A percentile compares a stretch with the other conserved stretches of the same genome.
These are phyloP conservation scores for Athripsodes cinereus DNA, from an alignment of 2,888 invertebrate species.

Conservation along the genomic window DNA sequence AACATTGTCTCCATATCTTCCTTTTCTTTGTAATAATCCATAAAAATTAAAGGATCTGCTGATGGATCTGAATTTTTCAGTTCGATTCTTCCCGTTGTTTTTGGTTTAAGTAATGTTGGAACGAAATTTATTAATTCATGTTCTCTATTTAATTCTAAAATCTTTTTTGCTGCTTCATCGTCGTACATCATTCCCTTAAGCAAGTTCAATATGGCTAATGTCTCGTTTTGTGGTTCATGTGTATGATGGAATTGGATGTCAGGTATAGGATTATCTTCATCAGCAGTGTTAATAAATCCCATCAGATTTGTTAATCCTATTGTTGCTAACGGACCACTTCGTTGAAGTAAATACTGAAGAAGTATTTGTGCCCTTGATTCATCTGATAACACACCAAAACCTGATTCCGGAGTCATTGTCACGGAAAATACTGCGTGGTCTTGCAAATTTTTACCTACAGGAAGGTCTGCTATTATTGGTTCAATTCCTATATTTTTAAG, in stretches of 20 bases:
- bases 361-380: conserved; percentile 34
- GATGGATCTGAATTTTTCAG: conserved; percentile 50
- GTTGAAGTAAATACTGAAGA: conserved; percentile 44
- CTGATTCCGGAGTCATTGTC: conserved; percentile 23
- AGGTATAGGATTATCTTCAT: conserved; percentile 39
- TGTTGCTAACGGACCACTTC: conserved; percentile 43
- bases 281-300: conserved; percentile 45
- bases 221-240: conserved; percentile 33
- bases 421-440: conserved; percentile 45
- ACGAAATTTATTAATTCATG: conserved; percentile 37
- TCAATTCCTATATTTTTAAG: conserved; percentile 36
- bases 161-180: conserved; percentile 31
- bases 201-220: conserved; percentile 30
- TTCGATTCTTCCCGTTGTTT: conserved; percentile 51
- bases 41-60: conserved; percentile 53
- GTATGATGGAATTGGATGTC: conserved; percentile 47
- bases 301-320: conserved; percentile 43
- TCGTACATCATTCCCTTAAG: conserved; percentile 33
- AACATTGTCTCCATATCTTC: conserved; percentile 47
- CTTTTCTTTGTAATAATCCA: conserved; percentile 55
- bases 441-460: conserved; percentile 50
- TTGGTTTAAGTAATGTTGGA: conserved; percentile 40
- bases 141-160: conserved; percentile 32
- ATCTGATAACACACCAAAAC: background rate
- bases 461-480: conserved; percentile 34